Evolutionary conservation across 1,140 invertebrate genomes (phyloP).

Genomic region (Antheraea pernyi): DNA sequence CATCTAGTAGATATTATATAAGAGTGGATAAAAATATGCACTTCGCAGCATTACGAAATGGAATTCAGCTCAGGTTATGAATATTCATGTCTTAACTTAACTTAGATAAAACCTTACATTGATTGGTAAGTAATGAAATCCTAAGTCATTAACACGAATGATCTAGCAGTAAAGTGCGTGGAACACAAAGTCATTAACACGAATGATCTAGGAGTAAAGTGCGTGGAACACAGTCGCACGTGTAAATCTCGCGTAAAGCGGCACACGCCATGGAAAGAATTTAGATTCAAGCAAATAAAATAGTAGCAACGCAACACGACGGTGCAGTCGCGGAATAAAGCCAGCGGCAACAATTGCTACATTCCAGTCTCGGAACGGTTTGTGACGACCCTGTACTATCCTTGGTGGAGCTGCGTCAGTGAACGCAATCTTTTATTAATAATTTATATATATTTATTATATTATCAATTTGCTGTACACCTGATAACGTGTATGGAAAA

Average conservation of each 20-base stretch:
- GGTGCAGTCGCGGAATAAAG: constrained; percentile 51
- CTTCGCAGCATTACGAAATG: too few relatives aligned
- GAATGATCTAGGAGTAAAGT: constrained; percentile 48
- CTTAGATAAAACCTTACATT: too few relatives aligned
- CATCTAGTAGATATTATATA: too few relatives aligned
- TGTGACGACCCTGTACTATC: constrained; percentile 32
- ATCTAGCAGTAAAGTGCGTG: too few relatives aligned
- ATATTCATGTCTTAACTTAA: too few relatives aligned
- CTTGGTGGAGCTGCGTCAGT: constrained; percentile 29
- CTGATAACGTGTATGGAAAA: too few relatives aligned
- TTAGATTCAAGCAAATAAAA: constrained; percentile 67
- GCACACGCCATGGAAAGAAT: constrained; percentile 61
- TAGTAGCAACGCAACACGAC: constrained; percentile 25
- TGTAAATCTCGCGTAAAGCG: constrained; percentile 63
- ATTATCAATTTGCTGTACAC: too few relatives aligned
- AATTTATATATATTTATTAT: too few relatives aligned
- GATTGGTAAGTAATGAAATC: too few relatives aligned
- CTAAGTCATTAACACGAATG: too few relatives aligned
- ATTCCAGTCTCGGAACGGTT: constrained; percentile 54
- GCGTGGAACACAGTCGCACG: constrained; percentile 39
- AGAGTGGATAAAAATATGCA: too few relatives aligned
- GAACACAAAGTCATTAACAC: neutral
- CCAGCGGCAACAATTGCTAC: constrained; percentile 64
- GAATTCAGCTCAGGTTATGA: too few relatives aligned
- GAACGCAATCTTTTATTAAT: constrained; percentile 12